These are phyloP conservation scores for Pachyseris speciosa DNA, from an alignment of 64 coral and sea anemone species.

Conservation along the genomic window DNA sequence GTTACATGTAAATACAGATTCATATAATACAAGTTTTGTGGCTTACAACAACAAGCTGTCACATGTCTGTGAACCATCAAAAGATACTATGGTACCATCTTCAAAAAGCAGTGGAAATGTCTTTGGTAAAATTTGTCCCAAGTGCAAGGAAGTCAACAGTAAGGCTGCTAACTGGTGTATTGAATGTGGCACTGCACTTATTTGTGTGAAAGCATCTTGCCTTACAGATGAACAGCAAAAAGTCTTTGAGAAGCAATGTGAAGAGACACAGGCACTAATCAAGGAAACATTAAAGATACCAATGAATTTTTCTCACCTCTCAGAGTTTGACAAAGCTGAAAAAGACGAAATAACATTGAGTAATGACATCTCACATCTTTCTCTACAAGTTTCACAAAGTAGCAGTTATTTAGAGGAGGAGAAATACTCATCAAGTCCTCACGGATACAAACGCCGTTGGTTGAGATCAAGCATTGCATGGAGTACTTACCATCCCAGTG, in stretches of 20 bases:
- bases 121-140: conserved; percentile 73
- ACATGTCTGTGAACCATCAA: background rate
- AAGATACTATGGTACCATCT: background rate
- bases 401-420: conserved; percentile 44
- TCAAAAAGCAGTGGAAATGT: background rate
- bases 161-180: conserved; percentile 89
- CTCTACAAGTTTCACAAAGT: conserved; percentile 18
- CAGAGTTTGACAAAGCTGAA: conserved; percentile 15
- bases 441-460: conserved; percentile 88
- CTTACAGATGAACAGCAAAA: conserved; percentile 55
- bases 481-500: conserved; percentile 73
- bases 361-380: conserved; percentile 26
- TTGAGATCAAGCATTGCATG: conserved; percentile 89
- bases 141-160: conserved; percentile 79
- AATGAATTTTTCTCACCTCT: conserved; percentile 36
- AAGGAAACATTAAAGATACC: conserved; percentile 51
- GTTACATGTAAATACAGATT: background rate
- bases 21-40: background rate
- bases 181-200: conserved; percentile 81
- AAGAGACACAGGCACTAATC: conserved; percentile 52
- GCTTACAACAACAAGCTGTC: background rate
- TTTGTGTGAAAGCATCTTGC: conserved; percentile 38
- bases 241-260: conserved; percentile 58
- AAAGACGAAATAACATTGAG: conserved; percentile 13
- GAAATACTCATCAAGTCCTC: conserved; percentile 58